Conservation (phyloP, 2,888 invertebrate species). For the Campoplex nolae region DNA sequence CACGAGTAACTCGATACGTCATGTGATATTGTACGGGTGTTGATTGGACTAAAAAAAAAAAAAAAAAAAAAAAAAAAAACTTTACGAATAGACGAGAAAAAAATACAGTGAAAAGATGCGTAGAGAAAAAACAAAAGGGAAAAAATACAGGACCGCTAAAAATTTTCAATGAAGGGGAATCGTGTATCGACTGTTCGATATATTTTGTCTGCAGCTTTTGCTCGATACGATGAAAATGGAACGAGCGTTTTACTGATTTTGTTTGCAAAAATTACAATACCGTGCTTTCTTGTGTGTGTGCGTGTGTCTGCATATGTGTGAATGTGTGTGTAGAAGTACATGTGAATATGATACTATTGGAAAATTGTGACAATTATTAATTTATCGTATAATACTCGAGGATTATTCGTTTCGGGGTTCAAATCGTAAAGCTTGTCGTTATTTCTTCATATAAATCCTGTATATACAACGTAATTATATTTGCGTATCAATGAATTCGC, state of each 20-base stretch:
- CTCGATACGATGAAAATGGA: not conserved
- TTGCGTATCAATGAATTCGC: not conserved
- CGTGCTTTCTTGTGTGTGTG: not conserved
- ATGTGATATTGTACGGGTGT: conserved; percentile 27
- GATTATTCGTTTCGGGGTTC: conserved; percentile 14
- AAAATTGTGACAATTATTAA: conserved; percentile 21
- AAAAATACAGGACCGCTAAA: conserved; percentile 36
- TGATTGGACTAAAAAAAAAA: conserved; percentile 39
- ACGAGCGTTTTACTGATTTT: not conserved
- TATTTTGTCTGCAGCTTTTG: conserved; percentile 27
- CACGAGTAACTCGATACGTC: conserved; percentile 42
- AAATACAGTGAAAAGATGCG: not conserved
- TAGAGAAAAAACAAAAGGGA: conserved; percentile 18
- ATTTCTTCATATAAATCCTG: not conserved
- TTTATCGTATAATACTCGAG: conserved; percentile 20
- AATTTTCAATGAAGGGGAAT: conserved; percentile 51
- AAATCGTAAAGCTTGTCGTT: not conserved
- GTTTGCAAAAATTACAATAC: conserved; percentile 3
- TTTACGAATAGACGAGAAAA: not conserved
- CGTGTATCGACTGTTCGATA: conserved; percentile 41
- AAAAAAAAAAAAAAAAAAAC: conserved; percentile 19
- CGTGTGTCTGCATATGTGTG: not conserved
- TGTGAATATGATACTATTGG: not conserved
- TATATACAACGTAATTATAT: not conserved
- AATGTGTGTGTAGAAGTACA: not conserved